Evolutionary conservation across 1,140 invertebrate species (phyloP).

Genomic region (Calycopis cecrops): DNA sequence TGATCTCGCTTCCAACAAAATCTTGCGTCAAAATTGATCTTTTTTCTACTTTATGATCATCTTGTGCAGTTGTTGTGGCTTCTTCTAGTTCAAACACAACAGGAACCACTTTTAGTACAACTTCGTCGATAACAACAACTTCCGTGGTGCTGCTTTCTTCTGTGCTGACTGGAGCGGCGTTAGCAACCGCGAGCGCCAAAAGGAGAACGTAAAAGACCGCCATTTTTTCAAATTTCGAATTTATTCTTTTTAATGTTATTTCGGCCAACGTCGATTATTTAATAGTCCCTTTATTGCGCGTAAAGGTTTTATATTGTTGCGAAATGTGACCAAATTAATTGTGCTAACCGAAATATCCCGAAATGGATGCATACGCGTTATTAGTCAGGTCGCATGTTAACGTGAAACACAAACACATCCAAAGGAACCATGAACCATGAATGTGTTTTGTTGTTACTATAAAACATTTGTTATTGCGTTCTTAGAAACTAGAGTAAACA

Average conservation of each 20-base stretch:
- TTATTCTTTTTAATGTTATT: constrained; percentile 27
- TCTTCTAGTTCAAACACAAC: constrained; percentile 30
- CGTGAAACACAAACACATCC: constrained; percentile 43
- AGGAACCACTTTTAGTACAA: constrained; percentile 43
- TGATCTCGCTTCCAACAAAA: constrained; percentile 43
- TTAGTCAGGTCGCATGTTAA: constrained; percentile 34
- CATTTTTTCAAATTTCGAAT: constrained; percentile 38
- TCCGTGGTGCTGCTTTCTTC: constrained; percentile 39
- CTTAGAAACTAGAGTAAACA: constrained; percentile 12
- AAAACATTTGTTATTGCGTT: constrained; percentile 13
- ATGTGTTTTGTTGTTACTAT: constrained; percentile 45
- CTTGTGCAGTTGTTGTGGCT: constrained; percentile 24
- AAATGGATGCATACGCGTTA: constrained; percentile 50
- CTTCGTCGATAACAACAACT: constrained; percentile 30
- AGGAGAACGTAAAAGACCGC: constrained; percentile 40
- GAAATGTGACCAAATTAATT: constrained; percentile 30
- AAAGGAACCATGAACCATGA: constrained; percentile 64
- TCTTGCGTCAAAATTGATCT: constrained; percentile 46
- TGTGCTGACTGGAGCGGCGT: constrained; percentile 32
- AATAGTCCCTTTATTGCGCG: constrained; percentile 26
- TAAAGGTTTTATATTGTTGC: constrained; percentile 47
- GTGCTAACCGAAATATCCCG: constrained; percentile 56
- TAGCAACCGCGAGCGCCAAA: constrained; percentile 25
- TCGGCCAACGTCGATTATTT: constrained; percentile 24
- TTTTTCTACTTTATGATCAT: constrained; percentile 41